phyloP scores from a whole-genome alignment of 2,113 vertebrate genomes.

The Rousettus leschenaultii region DNA sequence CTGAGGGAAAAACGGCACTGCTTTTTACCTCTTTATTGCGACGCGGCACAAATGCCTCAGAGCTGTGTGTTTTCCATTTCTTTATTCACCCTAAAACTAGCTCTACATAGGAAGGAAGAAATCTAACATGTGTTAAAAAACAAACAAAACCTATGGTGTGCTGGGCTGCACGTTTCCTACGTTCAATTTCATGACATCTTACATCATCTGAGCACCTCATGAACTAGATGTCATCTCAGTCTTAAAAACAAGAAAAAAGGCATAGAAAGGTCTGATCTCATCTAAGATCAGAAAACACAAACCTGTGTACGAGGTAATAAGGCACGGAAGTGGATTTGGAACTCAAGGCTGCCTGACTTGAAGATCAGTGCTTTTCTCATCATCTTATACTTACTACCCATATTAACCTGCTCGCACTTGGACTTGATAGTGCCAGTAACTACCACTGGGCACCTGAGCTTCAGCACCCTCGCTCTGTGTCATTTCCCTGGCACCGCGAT shows the following conservation, averaged over 20 bases:
- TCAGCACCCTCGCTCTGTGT: background rate
- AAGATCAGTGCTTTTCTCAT: background rate
- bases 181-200: background rate
- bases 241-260: background rate
- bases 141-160: background rate
- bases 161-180: background rate
- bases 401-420: background rate
- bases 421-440: background rate
- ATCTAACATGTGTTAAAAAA: background rate
- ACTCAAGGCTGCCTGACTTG: background rate
- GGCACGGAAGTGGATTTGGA: background rate
- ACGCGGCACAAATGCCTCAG: background rate
- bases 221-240: background rate
- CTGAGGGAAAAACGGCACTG: background rate
- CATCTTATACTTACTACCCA: background rate
- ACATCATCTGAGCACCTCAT: background rate
- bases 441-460: no score
- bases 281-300: background rate
- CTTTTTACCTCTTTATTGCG: background rate
- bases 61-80: background rate
- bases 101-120: background rate
- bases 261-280: background rate
- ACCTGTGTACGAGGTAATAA: background rate
- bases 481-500: background rate
- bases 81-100: background rate